Conservation (phyloP, 2,113 vertebrate genomes). For the Scolopax mira region DNA sequence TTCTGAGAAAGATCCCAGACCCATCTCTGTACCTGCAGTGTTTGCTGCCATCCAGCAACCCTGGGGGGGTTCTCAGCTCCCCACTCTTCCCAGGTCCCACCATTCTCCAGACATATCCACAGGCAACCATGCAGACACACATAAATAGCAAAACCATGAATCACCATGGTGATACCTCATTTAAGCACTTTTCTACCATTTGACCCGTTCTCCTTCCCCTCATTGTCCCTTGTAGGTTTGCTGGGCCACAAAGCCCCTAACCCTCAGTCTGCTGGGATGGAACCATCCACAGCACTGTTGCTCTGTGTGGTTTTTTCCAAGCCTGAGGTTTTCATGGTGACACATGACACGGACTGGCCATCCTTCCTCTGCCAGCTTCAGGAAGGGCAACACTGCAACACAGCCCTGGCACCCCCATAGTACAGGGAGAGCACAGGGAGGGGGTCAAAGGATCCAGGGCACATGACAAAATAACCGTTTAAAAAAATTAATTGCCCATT, state of each 20-base stretch:
- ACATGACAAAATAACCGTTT: rapidly evolving
- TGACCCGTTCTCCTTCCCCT: no score
- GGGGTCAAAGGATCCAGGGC: background rate
- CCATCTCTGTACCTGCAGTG: background rate
- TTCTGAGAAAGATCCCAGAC: background rate
- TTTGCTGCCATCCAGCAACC: background rate
- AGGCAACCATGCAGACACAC: background rate
- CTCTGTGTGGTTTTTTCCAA: background rate
- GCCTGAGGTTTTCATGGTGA: rapidly evolving
- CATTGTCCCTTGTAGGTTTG: background rate
- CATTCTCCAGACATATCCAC: background rate
- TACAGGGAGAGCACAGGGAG: rapidly evolving
- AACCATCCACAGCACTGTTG: background rate
- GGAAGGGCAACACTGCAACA: background rate
- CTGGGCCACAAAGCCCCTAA: background rate
- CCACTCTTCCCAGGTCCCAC: background rate
- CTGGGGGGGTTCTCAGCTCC: background rate
- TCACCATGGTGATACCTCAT: background rate
- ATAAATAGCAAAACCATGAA: background rate
- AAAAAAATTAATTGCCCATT: background rate
- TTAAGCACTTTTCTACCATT: background rate
- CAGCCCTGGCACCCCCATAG: background rate
- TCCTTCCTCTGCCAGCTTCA: rapidly evolving
- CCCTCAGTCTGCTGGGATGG: rapidly evolving
- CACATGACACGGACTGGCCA: background rate